phyloP scores from a whole-genome alignment of 2,888 invertebrate species.

The Dynastes tityus region DNA sequence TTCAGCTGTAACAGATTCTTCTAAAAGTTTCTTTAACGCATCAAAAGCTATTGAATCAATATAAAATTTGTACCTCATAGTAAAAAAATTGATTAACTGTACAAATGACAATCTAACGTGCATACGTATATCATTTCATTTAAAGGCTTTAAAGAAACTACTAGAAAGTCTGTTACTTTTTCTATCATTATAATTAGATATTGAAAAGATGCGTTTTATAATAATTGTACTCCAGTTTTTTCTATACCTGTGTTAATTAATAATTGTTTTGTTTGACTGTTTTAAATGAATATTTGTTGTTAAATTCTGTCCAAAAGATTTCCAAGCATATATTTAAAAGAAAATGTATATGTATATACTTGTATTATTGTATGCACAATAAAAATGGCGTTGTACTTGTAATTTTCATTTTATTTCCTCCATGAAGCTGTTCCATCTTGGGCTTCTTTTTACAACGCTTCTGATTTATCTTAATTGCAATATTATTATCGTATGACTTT shows the following conservation, averaged over 20 bases:
- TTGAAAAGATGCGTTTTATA: conserved; percentile 59
- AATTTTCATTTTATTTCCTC: conserved; percentile 9
- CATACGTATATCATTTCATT: conserved; percentile 19
- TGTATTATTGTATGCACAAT: conserved; percentile 73
- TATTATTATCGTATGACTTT: too few relatives aligned
- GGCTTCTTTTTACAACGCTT: too few relatives aligned
- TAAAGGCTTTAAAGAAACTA: conserved; percentile 40
- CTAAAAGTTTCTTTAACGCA: conserved; percentile 35
- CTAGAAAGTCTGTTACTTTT: conserved; percentile 54
- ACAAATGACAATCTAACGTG: conserved; percentile 41
- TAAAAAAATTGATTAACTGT: conserved; percentile 32
- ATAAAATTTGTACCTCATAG: conserved; percentile 36
- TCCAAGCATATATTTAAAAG: conserved; percentile 70
- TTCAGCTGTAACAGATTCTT: conserved; percentile 51
- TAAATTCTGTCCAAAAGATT: conserved; percentile 71
- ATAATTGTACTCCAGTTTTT: conserved; percentile 60
- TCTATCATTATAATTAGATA: conserved; percentile 46
- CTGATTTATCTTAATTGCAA: too few relatives aligned
- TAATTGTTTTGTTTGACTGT: conserved; percentile 69
- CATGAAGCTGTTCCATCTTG: not conserved
- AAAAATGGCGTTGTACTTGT: conserved; percentile 71
- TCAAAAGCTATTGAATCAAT: not conserved
- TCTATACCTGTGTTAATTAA: conserved; percentile 53
- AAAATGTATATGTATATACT: conserved; percentile 72
- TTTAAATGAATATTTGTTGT: conserved; percentile 70